A percentile compares a stretch with the other conserved stretches of the same genome.
These are phyloP conservation scores for Micromussa lordhowensis DNA, from an alignment of 92 coral and sea anemone species.

Conservation along the genomic window DNA sequence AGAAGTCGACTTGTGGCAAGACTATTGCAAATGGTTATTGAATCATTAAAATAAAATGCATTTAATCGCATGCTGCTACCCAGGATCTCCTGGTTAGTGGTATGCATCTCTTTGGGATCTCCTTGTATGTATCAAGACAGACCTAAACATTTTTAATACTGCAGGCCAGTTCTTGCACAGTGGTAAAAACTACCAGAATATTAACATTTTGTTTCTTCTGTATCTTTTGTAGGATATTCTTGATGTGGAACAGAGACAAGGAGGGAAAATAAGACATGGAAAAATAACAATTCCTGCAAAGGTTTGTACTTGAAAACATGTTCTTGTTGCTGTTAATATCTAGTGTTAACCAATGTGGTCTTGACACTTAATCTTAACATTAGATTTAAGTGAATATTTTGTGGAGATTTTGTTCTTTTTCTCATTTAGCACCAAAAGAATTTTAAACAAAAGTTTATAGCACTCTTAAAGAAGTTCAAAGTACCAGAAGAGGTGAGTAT, in stretches of 20 bases:
- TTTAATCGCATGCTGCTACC: too few species aligned
- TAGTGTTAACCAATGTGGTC: neutral
- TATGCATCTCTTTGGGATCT: too few species aligned
- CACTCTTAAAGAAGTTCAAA: conserved; percentile 93
- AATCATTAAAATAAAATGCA: too few species aligned
- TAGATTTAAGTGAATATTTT: neutral
- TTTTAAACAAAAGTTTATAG: conserved; percentile 93
- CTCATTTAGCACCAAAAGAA: conserved; percentile 89
- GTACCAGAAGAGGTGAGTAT: conserved; percentile 89
- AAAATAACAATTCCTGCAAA: conserved; percentile 83
- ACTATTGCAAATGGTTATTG: neutral
- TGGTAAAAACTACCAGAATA: neutral
- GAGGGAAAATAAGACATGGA: conserved; percentile 76
- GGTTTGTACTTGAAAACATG: conserved; percentile 29
- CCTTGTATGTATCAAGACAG: too few species aligned
- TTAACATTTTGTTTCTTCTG: neutral
- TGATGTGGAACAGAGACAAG: conserved; percentile 69
- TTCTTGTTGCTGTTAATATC: too few species aligned
- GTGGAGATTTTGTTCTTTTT: neutral
- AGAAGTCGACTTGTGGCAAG: too few species aligned
- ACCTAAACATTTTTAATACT: neutral
- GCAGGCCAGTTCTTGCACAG: neutral
- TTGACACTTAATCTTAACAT: neutral
- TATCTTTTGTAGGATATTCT: conserved; percentile 63
- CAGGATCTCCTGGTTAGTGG: too few species aligned